phyloP scores from a whole-genome alignment of 2,888 invertebrate species.

The Drosophila koepferae region DNA sequence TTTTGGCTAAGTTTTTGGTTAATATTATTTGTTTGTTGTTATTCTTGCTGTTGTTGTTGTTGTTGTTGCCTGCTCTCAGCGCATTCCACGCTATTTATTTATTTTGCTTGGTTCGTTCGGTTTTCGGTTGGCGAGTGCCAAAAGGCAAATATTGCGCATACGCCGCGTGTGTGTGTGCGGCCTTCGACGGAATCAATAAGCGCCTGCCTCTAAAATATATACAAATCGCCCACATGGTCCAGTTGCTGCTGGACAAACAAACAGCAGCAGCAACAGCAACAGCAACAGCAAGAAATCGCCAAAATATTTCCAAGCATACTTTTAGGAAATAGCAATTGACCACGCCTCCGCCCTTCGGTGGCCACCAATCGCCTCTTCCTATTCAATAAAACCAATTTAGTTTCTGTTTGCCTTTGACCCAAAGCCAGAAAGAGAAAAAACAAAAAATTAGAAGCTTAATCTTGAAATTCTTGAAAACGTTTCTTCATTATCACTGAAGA shows the following conservation, averaged over 20 bases:
- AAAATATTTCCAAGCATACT: conserved; percentile 68
- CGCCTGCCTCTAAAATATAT: conserved; percentile 42
- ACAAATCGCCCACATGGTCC: conserved; percentile 22
- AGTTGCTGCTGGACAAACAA: conserved; percentile 55
- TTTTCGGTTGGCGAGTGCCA: conserved; percentile 50
- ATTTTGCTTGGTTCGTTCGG: conserved; percentile 60
- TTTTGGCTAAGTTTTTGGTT: conserved; percentile 76
- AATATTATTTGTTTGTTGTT: conserved; percentile 72
- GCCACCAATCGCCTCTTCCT: not conserved
- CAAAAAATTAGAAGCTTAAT: conserved; percentile 15
- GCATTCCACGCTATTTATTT: conserved; percentile 60
- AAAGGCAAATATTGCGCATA: conserved; percentile 73
- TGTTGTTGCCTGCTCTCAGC: conserved; percentile 27
- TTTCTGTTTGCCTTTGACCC: conserved; percentile 30
- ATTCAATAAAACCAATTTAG: conserved; percentile 37
- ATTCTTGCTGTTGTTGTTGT: conserved; percentile 1
- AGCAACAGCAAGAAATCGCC: conserved; percentile 53
- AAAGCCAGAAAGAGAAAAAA: not conserved
- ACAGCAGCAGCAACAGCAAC: conserved; percentile 28
- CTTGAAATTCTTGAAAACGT: conserved; percentile 28
- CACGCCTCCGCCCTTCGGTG: not conserved
- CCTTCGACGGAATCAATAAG: conserved; percentile 68
- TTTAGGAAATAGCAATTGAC: conserved; percentile 64
- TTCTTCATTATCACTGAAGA: conserved; percentile 19
- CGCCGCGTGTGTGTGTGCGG: conserved; percentile 61